Percentiles rank a stretch among this genome's conserved stretches.
Conservation (phyloP, 2,113 vertebrate genomes). For the Typhlomys cinereus region DNA sequence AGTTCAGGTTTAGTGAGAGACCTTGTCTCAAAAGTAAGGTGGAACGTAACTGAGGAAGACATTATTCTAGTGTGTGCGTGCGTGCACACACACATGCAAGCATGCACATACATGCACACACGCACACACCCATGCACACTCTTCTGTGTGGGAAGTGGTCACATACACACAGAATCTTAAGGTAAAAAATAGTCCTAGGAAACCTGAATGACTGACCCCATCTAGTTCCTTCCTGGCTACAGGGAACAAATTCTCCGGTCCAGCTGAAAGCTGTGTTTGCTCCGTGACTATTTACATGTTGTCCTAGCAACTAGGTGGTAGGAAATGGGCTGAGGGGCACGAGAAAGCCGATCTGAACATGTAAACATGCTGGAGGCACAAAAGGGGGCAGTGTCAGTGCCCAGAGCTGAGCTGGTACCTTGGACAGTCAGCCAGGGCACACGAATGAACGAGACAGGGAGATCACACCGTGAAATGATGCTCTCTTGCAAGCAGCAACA, state of each 20-base stretch:
- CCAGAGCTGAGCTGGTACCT: background rate
- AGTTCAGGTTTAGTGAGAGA: too few relatives aligned
- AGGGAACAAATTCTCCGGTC: accelerated
- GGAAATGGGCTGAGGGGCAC: background rate
- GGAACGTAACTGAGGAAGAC: too few relatives aligned
- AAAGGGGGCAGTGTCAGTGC: accelerated
- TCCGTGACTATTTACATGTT: background rate
- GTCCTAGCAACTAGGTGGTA: background rate
- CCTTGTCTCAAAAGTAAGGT: too few relatives aligned
- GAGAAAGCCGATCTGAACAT: accelerated
- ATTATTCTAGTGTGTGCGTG: too few relatives aligned
- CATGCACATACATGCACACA: too few relatives aligned
- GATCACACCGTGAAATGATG: background rate
- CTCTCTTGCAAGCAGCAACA: background rate
- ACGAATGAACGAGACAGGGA: accelerated
- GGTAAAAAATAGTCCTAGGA: background rate
- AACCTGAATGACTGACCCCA: background rate
- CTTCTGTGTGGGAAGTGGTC: background rate
- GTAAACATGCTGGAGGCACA: accelerated
- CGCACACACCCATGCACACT: too few relatives aligned
- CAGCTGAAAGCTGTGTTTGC: background rate
- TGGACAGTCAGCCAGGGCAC: background rate
- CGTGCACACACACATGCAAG: too few relatives aligned
- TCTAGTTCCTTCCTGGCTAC: background rate
- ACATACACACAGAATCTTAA: too few relatives aligned